phyloP scores from a whole-genome alignment of 2,888 invertebrate species.

The Acrocera orbiculus region DNA sequence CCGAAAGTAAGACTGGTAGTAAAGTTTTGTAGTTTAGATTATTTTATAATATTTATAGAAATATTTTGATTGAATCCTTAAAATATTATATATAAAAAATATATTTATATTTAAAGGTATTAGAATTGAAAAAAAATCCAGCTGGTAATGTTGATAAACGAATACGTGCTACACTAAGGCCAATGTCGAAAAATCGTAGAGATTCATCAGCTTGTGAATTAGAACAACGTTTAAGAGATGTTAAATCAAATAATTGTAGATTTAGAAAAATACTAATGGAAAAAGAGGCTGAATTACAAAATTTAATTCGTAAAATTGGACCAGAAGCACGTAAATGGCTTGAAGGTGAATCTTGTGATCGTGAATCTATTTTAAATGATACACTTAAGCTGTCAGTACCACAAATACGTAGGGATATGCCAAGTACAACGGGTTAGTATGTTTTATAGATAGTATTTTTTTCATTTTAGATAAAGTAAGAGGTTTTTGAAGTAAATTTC shows the following conservation, averaged over 20 bases:
- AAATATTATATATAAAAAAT: not conserved
- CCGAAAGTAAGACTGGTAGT: conserved; percentile 64
- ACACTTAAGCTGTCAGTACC: conserved; percentile 25
- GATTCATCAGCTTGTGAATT: conserved; percentile 70
- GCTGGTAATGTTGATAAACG: conserved; percentile 67
- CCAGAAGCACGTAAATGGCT: conserved; percentile 32
- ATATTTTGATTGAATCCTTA: too few species aligned
- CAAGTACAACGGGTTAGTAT: conserved; percentile 28
- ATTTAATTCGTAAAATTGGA: conserved; percentile 27
- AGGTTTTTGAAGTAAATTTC: too few species aligned
- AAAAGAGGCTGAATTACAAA: conserved; percentile 63
- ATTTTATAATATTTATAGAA: not conserved
- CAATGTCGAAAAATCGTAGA: conserved; percentile 60
- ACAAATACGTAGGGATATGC: conserved; percentile 27
- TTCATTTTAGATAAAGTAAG: too few species aligned
- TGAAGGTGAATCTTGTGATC: conserved; percentile 25
- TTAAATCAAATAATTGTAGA: conserved; percentile 66
- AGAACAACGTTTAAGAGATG: conserved; percentile 65
- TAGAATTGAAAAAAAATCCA: conserved; percentile 75
- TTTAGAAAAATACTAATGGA: conserved; percentile 70
- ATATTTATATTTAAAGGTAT: conserved; percentile 44
- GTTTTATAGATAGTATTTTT: not conserved
- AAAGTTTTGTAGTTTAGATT: conserved; percentile 18
- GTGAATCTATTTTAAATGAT: conserved; percentile 25
- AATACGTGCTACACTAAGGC: conserved; percentile 71